Conservation (phyloP, 2,797 vertebrate genomes). For the Lateolabrax maculatus region DNA sequence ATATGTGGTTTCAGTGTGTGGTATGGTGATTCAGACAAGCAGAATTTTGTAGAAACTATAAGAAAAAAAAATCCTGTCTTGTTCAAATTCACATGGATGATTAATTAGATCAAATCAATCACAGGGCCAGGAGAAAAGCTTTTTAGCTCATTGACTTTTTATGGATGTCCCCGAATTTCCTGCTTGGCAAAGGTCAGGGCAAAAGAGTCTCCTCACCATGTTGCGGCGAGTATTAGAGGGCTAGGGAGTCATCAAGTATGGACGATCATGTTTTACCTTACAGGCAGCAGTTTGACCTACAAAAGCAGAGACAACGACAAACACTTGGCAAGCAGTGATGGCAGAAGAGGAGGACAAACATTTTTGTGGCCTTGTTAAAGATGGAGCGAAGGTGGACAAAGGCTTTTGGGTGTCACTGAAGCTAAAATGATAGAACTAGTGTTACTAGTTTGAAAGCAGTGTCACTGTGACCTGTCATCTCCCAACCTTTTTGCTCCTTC, state of each 20-base stretch:
- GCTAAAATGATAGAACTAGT: background rate
- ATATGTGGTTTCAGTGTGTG: background rate
- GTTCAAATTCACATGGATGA: background rate
- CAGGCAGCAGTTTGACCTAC: background rate
- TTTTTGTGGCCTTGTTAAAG: background rate
- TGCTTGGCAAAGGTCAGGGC: background rate
- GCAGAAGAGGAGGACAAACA: background rate
- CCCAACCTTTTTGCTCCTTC: background rate
- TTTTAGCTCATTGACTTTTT: background rate
- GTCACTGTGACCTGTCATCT: background rate
- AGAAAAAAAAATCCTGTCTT: background rate
- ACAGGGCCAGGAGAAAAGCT: background rate
- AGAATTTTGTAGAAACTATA: background rate
- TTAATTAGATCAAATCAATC: background rate
- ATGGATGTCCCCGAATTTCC: background rate
- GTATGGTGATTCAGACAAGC: background rate
- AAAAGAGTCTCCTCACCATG: background rate
- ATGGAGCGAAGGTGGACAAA: background rate
- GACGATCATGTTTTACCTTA: background rate
- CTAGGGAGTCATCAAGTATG: background rate
- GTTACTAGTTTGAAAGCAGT: background rate
- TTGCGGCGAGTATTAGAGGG: background rate
- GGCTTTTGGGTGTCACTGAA: background rate
- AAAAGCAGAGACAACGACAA: slow-evolving; percentile 1
- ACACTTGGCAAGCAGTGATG: background rate